These are phyloP conservation scores for Tubiluchus corallicola DNA, from an alignment of 2,888 invertebrate genomes.

Conservation along the genomic window DNA sequence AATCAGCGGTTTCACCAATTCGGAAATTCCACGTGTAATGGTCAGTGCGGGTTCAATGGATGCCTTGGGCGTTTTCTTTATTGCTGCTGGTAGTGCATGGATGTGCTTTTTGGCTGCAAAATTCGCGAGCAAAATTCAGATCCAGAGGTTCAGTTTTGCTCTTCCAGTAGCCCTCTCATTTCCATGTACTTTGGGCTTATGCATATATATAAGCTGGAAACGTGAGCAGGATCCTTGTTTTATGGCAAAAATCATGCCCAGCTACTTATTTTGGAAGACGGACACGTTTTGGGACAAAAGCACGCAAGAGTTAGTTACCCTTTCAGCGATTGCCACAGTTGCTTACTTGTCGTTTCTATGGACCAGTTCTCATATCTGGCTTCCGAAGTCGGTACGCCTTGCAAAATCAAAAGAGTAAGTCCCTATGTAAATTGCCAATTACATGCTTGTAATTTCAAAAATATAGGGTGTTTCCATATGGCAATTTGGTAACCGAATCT, in stretches of 20 bases:
- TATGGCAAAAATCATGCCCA: constrained; percentile 43
- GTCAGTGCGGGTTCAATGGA: not conserved
- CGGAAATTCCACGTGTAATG: not conserved
- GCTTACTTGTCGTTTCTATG: constrained; percentile 71
- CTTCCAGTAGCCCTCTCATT: constrained; percentile 84
- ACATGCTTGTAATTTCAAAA: too few species aligned
- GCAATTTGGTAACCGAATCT: too few species aligned
- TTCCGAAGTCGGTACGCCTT: constrained; percentile 86
- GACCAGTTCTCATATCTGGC: constrained; percentile 94
- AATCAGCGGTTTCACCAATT: too few species aligned
- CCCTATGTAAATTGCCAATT: too few species aligned
- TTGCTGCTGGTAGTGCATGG: constrained; percentile 11
- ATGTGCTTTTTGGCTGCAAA: constrained; percentile 23
- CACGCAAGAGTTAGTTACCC: not conserved
- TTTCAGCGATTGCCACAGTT: not conserved
- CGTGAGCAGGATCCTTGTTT: constrained; percentile 70
- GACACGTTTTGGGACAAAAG: not conserved
- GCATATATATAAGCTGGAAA: constrained; percentile 71
- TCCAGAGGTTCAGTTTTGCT: constrained; percentile 91
- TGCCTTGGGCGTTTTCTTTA: not conserved
- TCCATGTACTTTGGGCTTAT: constrained; percentile 64
- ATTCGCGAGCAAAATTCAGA: constrained; percentile 85
- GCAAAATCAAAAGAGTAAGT: constrained; percentile 82
- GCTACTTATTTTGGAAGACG: not conserved
- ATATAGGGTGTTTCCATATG: too few species aligned